These are phyloP conservation scores for Galerucella nymphaeae DNA, from an alignment of 2,888 invertebrate genomes.

Conservation along the genomic window DNA sequence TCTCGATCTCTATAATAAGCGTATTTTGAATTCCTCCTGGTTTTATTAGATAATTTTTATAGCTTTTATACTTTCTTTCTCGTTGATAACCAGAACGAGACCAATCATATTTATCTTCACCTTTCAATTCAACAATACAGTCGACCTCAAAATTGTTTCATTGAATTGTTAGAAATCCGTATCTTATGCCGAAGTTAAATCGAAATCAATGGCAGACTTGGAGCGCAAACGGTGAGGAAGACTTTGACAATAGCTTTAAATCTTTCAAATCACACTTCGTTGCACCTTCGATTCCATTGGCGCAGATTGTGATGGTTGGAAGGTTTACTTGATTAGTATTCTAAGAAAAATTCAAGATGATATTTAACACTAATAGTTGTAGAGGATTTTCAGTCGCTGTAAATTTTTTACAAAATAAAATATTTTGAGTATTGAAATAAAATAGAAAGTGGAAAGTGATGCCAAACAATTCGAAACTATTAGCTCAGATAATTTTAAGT, in stretches of 20 bases:
- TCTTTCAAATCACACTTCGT: conserved; percentile 20
- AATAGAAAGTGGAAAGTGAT: too few relatives aligned
- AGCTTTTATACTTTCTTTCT: not conserved
- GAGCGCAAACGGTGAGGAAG: conserved; percentile 27
- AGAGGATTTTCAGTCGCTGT: too few relatives aligned
- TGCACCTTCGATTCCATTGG: conserved; percentile 2
- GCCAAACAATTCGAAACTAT: too few relatives aligned
- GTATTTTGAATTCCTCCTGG: not conserved
- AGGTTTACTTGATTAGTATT: not conserved
- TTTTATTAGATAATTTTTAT: not conserved
- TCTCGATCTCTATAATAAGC: too few relatives aligned
- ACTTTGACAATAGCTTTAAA: conserved; percentile 27
- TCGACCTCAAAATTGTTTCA: conserved; percentile 21
- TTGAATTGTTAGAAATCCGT: conserved; percentile 20
- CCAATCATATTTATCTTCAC: conserved; percentile 7
- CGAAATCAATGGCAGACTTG: conserved; percentile 23
- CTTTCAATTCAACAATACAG: conserved; percentile 17
- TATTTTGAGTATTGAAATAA: too few relatives aligned
- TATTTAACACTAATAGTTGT: too few relatives aligned
- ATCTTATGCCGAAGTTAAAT: conserved; percentile 19
- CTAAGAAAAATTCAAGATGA: not conserved
- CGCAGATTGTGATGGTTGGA: not conserved
- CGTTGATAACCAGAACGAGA: not conserved
- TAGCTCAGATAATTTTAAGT: too few relatives aligned
- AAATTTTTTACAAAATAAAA: too few relatives aligned